Base-by-base conservation (phyloP, 2,113 vertebrate genomes). In the Macaca nemestrina region DNA sequence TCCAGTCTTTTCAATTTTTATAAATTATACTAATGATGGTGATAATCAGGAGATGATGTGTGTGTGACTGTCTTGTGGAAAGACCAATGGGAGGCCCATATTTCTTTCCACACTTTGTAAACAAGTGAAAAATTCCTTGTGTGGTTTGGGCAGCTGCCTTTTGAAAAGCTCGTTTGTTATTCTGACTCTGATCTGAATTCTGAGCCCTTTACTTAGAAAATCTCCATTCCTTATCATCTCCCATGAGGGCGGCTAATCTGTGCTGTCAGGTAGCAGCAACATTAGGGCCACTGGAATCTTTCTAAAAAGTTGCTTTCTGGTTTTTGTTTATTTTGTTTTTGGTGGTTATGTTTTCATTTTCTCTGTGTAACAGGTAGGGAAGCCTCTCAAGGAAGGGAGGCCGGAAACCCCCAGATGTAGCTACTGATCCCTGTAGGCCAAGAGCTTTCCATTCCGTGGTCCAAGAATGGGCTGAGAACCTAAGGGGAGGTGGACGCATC, bases 21-120 rank as follows among this genome's bases (percentile, higher is more conserved):
- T 59, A 73, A 81, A 45, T 27, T 30, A 48, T 35, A 59, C 18
- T 40, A 25, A 38, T 4, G 35, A 32, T 22, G 13, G 14, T 55
- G n/a, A 48, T 14, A 8, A 57, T 30, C 55, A 11, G 30, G 6
- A 5, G n/a, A 55, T 48, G 57, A 2, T 7, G 48, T 85, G 30
- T 48, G 23, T 73, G 50, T 32, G 35, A 48, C 30, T 59, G 5
- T 68, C 18, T 17, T 18, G 23, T 6, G 52, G 50, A 38, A 75
- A 79, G 38, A 87, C 43, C 38, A 48, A 57, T 8, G 11, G 25
- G 18, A 67, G 38, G 11, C 25, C 50, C 8, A 2, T 52, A 17
- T 95, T 90, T 94, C 82, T 96, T 82, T 57, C 35, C 35, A 64
- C 32, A 76, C 8, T 95, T 95, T 40, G 78, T 30, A 93, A 90